Evolutionary conservation across 2,888 invertebrate genomes (phyloP).

Genomic region (Heterodera filipjevi): DNA sequence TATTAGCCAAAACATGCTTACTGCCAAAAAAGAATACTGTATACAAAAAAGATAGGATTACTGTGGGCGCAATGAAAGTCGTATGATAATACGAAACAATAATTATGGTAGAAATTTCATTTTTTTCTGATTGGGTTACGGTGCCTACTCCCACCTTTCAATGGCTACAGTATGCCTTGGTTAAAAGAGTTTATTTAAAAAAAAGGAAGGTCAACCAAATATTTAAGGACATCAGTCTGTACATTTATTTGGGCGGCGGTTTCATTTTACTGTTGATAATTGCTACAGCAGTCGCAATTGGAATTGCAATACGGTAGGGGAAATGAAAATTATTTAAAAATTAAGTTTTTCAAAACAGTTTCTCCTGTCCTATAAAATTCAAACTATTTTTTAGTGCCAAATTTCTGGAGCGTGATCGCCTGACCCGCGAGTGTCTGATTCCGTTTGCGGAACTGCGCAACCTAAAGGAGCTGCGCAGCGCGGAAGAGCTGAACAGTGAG

Average conservation of each 20-base stretch:
- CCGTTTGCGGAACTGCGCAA: slow-evolving; percentile 36
- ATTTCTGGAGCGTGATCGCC: slow-evolving; percentile 44
- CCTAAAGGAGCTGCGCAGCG: slow-evolving; percentile 27
- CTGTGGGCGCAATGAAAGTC: too few species aligned
- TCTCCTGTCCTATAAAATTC: neutral
- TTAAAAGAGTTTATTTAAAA: too few species aligned
- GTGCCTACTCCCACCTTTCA: too few species aligned
- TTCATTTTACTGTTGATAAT: slow-evolving; percentile 30
- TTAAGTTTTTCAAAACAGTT: too few species aligned
- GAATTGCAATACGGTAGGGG: slow-evolving; percentile 35
- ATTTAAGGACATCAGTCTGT: slow-evolving; percentile 31
- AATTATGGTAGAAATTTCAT: too few species aligned
- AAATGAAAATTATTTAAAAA: too few species aligned
- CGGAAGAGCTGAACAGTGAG: slow-evolving; percentile 30
- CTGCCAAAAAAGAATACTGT: too few species aligned
- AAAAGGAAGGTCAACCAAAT: neutral
- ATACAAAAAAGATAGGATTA: too few species aligned
- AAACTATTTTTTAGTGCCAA: slow-evolving; percentile 35
- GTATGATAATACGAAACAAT: too few species aligned
- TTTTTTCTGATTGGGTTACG: too few species aligned
- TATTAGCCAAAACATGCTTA: too few species aligned
- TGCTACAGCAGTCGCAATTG: slow-evolving; percentile 30
- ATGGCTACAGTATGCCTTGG: too few species aligned
- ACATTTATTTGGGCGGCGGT: slow-evolving; percentile 30
- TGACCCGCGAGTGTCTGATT: slow-evolving; percentile 50